Percentiles rank a stretch among this genome's conserved stretches.
phyloP scores from a whole-genome alignment of 2,113 vertebrate species.

The Salvelinus alpinus region DNA sequence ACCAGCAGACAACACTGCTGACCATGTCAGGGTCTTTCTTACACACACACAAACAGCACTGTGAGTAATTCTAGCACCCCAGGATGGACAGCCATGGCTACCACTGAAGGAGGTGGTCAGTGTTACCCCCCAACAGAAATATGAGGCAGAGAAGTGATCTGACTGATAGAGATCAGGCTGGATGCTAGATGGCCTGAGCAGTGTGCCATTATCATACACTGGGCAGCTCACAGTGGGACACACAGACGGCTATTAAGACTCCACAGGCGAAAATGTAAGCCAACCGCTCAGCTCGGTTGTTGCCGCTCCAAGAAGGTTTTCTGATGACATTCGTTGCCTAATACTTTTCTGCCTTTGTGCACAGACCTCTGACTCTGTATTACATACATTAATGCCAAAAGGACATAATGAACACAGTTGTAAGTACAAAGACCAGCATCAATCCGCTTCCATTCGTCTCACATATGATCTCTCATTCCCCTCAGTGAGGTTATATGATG shows the following conservation, averaged over 20 bases:
- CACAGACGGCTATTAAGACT: background rate
- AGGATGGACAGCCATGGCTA: background rate
- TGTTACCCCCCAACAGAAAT: background rate
- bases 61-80: background rate
- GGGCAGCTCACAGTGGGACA: background rate
- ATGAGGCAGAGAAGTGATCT: background rate
- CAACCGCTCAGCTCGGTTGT: no score
- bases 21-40: conserved; percentile 40
- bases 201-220: no score
- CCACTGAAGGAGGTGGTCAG: background rate
- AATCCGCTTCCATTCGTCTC: background rate
- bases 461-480: no score
- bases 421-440: no score
- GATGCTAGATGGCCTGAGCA: background rate
- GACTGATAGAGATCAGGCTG: background rate
- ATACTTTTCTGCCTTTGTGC: no score
- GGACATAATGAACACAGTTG: conserved; percentile 4
- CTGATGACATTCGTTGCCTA: no score
- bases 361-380: no score
- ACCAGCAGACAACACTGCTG: conserved; percentile 39
- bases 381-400: no score
- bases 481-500: no score
- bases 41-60: background rate
- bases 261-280: no score
- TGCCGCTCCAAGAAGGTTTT: no score